phyloP scores from a whole-genome alignment of 2,113 vertebrate species.

The Crotalus horridus region DNA sequence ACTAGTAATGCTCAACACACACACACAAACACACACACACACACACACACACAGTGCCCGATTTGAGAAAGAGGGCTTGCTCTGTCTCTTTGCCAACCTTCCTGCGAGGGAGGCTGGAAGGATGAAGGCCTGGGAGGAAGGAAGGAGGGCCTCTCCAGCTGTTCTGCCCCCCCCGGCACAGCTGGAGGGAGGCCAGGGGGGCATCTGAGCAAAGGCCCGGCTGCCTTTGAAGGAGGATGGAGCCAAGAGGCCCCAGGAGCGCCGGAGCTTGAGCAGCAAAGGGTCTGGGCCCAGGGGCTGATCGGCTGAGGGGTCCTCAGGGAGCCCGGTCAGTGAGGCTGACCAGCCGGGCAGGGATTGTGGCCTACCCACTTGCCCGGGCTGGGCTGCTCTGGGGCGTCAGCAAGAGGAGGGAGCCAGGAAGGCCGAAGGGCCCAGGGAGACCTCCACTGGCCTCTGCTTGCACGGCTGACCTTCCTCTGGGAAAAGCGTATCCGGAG shows the following conservation, averaged over 20 bases:
- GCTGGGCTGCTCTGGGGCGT: not conserved
- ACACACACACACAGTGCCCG: not conserved
- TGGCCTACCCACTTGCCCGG: accelerated
- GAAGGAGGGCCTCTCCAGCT: not conserved
- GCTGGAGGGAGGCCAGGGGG: not conserved
- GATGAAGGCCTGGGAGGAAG: not conserved
- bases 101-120: not conserved
- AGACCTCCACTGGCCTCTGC: too few relatives aligned
- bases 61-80: not conserved
- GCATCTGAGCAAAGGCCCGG: too few relatives aligned
- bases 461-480: too few relatives aligned
- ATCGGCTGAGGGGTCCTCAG: not conserved
- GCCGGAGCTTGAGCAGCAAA: not conserved
- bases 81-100: not conserved
- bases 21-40: too few relatives aligned
- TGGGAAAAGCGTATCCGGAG: too few relatives aligned
- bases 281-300: not conserved
- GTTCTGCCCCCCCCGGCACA: not conserved
- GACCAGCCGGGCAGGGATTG: not conserved
- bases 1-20: too few relatives aligned
- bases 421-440: too few relatives aligned
- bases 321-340: not conserved
- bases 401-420: too few relatives aligned
- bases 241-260: not conserved
- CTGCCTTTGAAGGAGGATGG: too few relatives aligned